Evolutionary conservation across 2,888 invertebrate species (phyloP), one percentile per base, ranked within the genome.

Genomic region (Hedya salicella): DNA sequence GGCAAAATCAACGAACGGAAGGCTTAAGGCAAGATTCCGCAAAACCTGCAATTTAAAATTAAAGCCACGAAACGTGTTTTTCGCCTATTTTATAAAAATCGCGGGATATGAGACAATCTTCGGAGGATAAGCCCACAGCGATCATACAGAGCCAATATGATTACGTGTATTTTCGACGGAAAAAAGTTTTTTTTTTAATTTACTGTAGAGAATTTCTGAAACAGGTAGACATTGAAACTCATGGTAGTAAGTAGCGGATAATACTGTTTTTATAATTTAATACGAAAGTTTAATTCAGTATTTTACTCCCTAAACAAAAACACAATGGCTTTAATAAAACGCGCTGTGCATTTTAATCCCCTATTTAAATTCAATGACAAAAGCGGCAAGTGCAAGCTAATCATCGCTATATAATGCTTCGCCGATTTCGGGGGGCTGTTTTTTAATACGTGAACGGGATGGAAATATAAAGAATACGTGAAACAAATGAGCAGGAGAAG

Each of bases 11-110:
- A 85, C 86, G 87, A 78, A 78, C 79, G 80, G 70, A 76, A 83
- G 87, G 91, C 88, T 91, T 92, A 89, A 80, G 80, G 80, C 73
- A 87, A 91, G 91, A 91, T 88, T 88, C 81, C 86, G 83, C 85
- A 86, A 86, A 90, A 91, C 87, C 91, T 82, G 88, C 90, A 92
- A 92, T 92, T 92, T 92, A 91, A 92, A 92, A 92, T 92, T 91
- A 92, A 92, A 92, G 91, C 92, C 92, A 91, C 87, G 87, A 91
- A 92, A 92, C 92, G 92, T 92, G 92, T 92, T 92, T 90, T 91
- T 91, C 89, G 87, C 85, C 81, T 89, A 90, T 91, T 91, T 91
- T 91, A 89, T 91, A 92, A 91, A 92, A 92, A 89, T 90, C 87
- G 83, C 80, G 85, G 89, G 87, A 89, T 91, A 87, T 87, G 82